Base-by-base conservation (phyloP, 2,888 invertebrate genomes). In the Gymnosoma rotundatum region DNA sequence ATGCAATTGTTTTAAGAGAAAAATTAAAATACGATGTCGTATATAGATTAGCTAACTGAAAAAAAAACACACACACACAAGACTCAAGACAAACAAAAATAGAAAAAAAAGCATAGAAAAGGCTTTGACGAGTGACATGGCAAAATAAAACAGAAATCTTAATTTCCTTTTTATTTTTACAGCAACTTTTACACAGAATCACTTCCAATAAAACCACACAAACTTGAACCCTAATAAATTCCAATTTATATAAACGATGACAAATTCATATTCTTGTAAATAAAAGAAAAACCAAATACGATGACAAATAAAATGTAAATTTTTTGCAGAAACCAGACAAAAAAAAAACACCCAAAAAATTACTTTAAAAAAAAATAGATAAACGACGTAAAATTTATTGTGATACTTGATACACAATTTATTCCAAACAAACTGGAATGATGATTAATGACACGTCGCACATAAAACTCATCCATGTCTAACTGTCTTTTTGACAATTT, bases 241-340 rank as follows among this genome's bases (percentile, higher is more conserved):
- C 66, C 52, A 66, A 78, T 81, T 81, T 78, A 81, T 74, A 42
- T 54, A 60, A 78, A 60, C 58, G 81, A 66, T 84, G 84, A 84
- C 84, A 81, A 84, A 81, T 81, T 78, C 75, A 4, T 67, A 21
- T 73, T 52, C 45, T 56, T 36, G 25, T 21, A 63, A 20, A 60
- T 32, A 50, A 50, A 42, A 25, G 25, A n/a, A 32, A 32, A 32
- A 32, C 10, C 52, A 54, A 58, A 21, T 16, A 64, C 21, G 67
- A 73, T 81, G 84, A 84, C 78, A 84, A 78, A 84, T 84, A 81
- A 81, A 69, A 84, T 74, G 78, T 52, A 75, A 81, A 84, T 84
- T 84, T 70, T 32, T 63, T 60, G n/a, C 70, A 81, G 74, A 78
- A 70, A 78, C 78, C 74, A 42, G 9, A 21, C 20, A 58, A 2